Percentiles rank a stretch among this genome's conserved stretches.
These are phyloP conservation scores for Halcyon smyrnensis DNA, from an alignment of 2,797 vertebrate genomes.

Conservation along the genomic window DNA sequence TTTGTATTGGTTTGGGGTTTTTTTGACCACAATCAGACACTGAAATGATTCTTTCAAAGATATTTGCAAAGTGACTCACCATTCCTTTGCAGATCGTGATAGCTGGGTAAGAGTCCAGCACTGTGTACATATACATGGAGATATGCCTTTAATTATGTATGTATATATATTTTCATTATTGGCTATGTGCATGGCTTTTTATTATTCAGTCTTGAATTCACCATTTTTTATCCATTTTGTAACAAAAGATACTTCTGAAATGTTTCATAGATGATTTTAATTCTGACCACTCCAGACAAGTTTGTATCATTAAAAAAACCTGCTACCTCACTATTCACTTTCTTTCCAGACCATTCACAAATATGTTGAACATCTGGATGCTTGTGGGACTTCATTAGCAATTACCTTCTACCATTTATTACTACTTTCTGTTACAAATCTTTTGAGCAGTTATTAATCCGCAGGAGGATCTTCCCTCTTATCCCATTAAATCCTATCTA, in stretches of 20 bases:
- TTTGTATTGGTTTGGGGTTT: neutral
- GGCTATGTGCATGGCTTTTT: neutral
- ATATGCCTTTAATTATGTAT: neutral
- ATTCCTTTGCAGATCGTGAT: neutral
- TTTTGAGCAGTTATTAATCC: constrained; percentile 50
- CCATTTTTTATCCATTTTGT: neutral
- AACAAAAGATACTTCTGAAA: neutral
- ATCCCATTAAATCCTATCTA: constrained; percentile 47
- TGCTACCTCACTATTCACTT: neutral
- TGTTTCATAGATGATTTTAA: neutral
- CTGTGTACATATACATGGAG: neutral
- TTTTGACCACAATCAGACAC: neutral
- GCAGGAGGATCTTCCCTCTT: constrained; percentile 46
- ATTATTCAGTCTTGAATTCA: neutral
- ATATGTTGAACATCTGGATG: constrained; percentile 59
- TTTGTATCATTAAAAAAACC: neutral
- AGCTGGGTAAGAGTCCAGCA: neutral
- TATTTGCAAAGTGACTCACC: neutral
- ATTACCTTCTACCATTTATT: constrained; percentile 47
- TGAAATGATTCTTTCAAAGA: neutral
- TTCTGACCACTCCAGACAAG: neutral
- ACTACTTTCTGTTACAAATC: constrained; percentile 30
- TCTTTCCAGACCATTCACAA: constrained; percentile 10
- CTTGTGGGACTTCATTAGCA: constrained; percentile 32
- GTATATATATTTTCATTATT: neutral